These are phyloP conservation scores for Drusus annulatus DNA, from an alignment of 1,140 invertebrate species.

Conservation along the genomic window DNA sequence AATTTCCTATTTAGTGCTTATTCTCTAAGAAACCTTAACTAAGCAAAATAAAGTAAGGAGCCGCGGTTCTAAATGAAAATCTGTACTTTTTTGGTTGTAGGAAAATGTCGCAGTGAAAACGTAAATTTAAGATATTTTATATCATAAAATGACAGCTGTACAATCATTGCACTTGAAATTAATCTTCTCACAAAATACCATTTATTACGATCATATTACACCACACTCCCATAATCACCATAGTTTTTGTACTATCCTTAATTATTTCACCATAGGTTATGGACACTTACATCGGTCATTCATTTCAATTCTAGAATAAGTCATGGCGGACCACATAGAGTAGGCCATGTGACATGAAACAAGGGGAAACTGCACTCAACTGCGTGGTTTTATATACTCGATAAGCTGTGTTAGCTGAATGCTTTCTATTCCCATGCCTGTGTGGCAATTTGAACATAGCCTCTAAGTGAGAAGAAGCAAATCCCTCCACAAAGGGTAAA, in stretches of 20 bases:
- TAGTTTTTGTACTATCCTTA: constrained; percentile 36
- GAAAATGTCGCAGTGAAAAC: constrained; percentile 41
- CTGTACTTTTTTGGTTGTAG: constrained; percentile 49
- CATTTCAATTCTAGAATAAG: constrained; percentile 1
- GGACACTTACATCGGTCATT: constrained; percentile 13
- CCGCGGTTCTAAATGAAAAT: constrained; percentile 54
- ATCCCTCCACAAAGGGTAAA: too few species aligned
- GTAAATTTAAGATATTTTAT: constrained; percentile 42
- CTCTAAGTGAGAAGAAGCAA: too few species aligned
- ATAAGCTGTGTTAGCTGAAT: too few species aligned
- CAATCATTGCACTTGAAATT: constrained; percentile 54
- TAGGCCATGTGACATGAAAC: too few species aligned
- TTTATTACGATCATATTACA: background rate
- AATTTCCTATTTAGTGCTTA: constrained; percentile 21
- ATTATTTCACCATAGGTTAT: constrained; percentile 30
- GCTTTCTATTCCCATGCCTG: too few species aligned
- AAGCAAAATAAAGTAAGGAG: constrained; percentile 45
- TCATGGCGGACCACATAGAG: background rate
- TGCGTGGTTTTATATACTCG: too few species aligned
- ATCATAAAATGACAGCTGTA: constrained; percentile 52
- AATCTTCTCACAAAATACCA: constrained; percentile 29
- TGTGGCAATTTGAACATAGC: too few species aligned
- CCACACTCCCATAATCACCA: constrained; percentile 23
- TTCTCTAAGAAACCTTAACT: constrained; percentile 32
- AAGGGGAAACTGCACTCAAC: too few species aligned